Conservation (phyloP, 2,797 vertebrate genomes). For the Tauraco hartlaubi region DNA sequence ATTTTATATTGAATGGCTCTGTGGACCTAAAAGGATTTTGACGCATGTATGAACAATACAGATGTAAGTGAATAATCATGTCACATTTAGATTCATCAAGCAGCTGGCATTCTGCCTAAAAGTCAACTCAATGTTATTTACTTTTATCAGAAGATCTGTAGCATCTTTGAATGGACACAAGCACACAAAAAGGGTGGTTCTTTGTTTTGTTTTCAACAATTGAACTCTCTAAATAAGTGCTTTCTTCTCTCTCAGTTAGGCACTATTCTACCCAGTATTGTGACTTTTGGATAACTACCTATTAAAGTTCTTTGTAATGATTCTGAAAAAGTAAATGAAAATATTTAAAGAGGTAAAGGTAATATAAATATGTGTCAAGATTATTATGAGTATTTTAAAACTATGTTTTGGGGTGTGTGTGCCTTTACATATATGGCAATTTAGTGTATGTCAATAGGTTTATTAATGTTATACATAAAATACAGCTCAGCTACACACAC, state of each 20-base stretch:
- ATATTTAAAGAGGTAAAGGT: background rate
- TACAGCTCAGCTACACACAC: background rate
- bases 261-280: background rate
- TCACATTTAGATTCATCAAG: background rate
- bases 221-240: background rate
- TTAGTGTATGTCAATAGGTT: background rate
- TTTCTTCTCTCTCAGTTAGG: background rate
- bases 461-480: background rate
- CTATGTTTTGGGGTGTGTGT: background rate
- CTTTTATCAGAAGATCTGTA: background rate
- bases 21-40: background rate
- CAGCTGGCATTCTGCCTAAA: background rate
- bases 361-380: background rate
- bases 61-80: background rate
- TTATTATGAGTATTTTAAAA: background rate
- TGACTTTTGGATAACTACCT: background rate
- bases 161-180: background rate
- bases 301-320: background rate
- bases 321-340: background rate
- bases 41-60: background rate
- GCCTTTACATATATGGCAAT: background rate
- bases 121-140: background rate
- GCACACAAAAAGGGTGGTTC: rapidly evolving
- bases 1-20: background rate
- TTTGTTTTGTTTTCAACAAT: background rate